Evolutionary conservation across 2,888 invertebrate species (phyloP), one percentile per base, ranked within the genome.

Genomic region (Pycnomerus fuliginosus): DNA sequence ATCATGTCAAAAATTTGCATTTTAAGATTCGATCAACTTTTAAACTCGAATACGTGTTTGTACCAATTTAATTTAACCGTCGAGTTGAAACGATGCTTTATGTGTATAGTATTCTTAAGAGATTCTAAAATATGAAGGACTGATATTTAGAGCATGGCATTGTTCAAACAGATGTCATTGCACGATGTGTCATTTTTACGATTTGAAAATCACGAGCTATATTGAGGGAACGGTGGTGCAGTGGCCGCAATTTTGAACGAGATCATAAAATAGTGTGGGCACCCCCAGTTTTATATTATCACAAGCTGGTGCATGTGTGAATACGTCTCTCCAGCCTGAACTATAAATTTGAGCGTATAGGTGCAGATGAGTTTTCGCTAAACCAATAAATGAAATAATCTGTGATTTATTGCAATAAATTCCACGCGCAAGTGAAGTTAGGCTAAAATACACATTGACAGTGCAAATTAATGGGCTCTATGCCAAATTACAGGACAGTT

Each of bases 341-440:
- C 58, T 40, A 57, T 60, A 56, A 60, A 60, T 60, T 48, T 45
- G 37, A 42, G 43, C 34, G 37, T 45, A 45, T n/a, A n/a, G 46
- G 54, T 58, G 56, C 52, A 58, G 58, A 60, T 60, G 58, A 57
- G 56, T 56, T 55, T 56, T 50, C 54, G 54, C 56, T 56, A 48
- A 39, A 40, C 41, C 52, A 54, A 57, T 58, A 52, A 48, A 50
- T 51, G 48, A 49, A 51, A 38, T 47, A 41, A 32, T 2, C 14
- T 13, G 3, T 35, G 35, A 43, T 43, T 35, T 36, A 43, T 36
- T n/a, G 3, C 16, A 13, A n/a, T n/a, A n/a, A n/a, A n/a, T n/a
- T n/a, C n/a, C n/a, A n/a, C n/a, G n/a, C n/a, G n/a, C n/a, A n/a
- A n/a, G n/a, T n/a, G n/a, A n/a, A n/a, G n/a, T n/a, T n/a, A n/a